These are phyloP conservation scores for Acromyrmex heyeri DNA, from an alignment of 1,140 invertebrate species.

Conservation along the genomic window DNA sequence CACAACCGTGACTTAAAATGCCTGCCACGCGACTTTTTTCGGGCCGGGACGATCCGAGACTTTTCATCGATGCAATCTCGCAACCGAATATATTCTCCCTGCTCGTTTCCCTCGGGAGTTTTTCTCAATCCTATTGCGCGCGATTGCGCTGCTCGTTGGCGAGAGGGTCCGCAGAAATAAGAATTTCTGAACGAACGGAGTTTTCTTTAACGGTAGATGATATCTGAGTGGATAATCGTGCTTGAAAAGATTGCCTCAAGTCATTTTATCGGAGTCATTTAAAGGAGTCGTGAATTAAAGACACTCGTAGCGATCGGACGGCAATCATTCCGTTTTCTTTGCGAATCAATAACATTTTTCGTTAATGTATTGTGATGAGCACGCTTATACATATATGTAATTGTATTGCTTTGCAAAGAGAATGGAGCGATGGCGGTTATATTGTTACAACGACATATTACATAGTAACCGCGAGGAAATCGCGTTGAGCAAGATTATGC, in stretches of 20 bases:
- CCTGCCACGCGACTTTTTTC: conserved; percentile 75
- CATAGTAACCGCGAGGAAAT: conserved; percentile 9
- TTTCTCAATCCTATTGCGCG: conserved; percentile 31
- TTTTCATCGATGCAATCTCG: conserved; percentile 45
- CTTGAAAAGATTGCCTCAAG: neutral
- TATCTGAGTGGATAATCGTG: neutral
- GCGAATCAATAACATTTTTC: neutral
- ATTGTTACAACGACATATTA: neutral
- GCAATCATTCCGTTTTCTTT: conserved; percentile 8
- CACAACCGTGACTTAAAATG: conserved; percentile 78
- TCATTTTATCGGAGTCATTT: neutral
- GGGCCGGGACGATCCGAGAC: conserved; percentile 68
- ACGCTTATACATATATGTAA: neutral
- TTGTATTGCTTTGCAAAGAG: neutral
- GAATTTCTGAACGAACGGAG: neutral
- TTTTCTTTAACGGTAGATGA: conserved; percentile 8
- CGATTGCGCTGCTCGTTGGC: conserved; percentile 47
- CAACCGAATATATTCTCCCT: conserved; percentile 19
- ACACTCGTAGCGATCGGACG: neutral
- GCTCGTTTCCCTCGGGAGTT: conserved; percentile 23
- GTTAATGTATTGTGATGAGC: neutral
- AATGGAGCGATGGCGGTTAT: neutral
- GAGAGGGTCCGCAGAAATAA: neutral
- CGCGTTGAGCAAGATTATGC: no score
- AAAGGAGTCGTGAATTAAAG: neutral